These are phyloP conservation scores for Drosophila vallismaia DNA, from an alignment of 2,888 invertebrate species.

Conservation along the genomic window DNA sequence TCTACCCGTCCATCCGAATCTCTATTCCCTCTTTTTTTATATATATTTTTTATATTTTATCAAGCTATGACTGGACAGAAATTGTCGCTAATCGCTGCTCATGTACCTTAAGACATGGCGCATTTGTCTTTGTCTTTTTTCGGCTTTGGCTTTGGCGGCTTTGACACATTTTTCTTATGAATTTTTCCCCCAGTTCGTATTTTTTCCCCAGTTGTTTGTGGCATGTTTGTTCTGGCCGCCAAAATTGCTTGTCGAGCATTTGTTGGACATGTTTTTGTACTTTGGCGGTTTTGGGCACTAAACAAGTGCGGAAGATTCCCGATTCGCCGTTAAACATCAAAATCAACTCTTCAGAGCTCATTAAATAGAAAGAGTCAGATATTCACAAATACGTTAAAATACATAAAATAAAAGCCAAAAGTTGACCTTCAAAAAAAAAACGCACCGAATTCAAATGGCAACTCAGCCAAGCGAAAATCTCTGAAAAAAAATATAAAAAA, in stretches of 20 bases:
- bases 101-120: conserved; percentile 49
- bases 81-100: conserved; percentile 59
- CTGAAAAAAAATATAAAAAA: conserved; percentile 36
- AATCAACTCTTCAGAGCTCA: conserved; percentile 69
- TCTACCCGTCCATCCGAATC: conserved; percentile 2
- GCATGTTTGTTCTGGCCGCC: conserved; percentile 40
- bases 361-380: conserved; percentile 53
- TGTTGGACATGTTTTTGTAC: conserved; percentile 48
- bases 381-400: conserved; percentile 35
- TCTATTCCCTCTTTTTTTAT: neutral
- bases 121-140: conserved; percentile 55
- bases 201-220: conserved; percentile 19
- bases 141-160: conserved; percentile 27
- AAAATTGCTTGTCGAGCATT: conserved; percentile 45
- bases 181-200: conserved; percentile 8
- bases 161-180: conserved; percentile 51
- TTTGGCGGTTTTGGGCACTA: conserved; percentile 33
- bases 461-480: conserved; percentile 74
- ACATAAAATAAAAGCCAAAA: conserved; percentile 53
- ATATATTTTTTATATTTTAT: conserved; percentile 11
- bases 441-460: conserved; percentile 72
- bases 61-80: conserved; percentile 56
- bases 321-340: conserved; percentile 53
- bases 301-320: conserved; percentile 37
- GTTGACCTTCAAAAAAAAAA: conserved; percentile 76